Evolutionary conservation across 2,797 vertebrate species (phyloP).

Genomic region (Trematomus bernacchii): DNA sequence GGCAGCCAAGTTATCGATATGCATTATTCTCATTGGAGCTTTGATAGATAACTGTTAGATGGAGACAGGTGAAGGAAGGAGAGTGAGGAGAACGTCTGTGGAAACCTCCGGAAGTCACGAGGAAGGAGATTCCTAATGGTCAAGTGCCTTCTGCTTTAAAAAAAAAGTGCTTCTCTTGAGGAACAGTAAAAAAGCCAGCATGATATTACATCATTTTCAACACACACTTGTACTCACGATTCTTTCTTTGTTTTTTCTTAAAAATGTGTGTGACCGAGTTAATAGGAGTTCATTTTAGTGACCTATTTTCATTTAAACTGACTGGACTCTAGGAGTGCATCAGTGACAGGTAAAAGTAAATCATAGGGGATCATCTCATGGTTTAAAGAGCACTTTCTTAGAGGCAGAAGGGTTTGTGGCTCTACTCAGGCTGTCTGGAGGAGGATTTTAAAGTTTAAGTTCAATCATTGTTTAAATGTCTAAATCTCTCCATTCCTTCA

Average conservation of each 20-base stretch:
- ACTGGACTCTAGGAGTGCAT: constrained; percentile 51
- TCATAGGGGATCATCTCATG: neutral
- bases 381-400: constrained; percentile 65
- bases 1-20: constrained; percentile 45
- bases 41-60: constrained; percentile 69
- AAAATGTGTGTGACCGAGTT: constrained; percentile 29
- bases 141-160: constrained; percentile 83
- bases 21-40: constrained; percentile 30
- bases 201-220: constrained; percentile 43
- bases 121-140: constrained; percentile 64
- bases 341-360: constrained; percentile 17
- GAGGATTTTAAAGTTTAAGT: constrained; percentile 25
- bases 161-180: constrained; percentile 86
- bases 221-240: constrained; percentile 40
- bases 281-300: neutral
- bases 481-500: constrained; percentile 48
- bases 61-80: constrained; percentile 54
- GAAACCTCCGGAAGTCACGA: constrained; percentile 33
- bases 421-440: constrained; percentile 22
- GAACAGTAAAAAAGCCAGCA: constrained; percentile 63
- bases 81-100: constrained; percentile 25
- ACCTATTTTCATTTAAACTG: constrained; percentile 30
- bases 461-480: constrained; percentile 21
- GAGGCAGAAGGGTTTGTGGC: constrained; percentile 27
- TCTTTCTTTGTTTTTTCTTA: constrained; percentile 18